Conservation (phyloP, 1,140 invertebrate genomes). For the Agrilus planipennis region DNA sequence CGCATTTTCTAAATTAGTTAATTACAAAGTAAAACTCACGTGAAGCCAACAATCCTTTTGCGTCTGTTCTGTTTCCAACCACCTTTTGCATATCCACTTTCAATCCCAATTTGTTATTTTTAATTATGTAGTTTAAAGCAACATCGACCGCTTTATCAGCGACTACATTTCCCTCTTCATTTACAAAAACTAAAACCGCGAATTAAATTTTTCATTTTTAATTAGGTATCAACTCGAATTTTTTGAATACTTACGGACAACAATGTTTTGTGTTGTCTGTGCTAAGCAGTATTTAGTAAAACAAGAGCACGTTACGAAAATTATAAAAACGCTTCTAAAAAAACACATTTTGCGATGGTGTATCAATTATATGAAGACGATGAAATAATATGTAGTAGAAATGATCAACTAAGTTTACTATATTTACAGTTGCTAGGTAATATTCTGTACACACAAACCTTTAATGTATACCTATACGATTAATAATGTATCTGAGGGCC, state of each 20-base stretch:
- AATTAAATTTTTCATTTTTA: neutral
- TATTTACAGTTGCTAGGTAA: too few relatives aligned
- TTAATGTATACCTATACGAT: too few relatives aligned
- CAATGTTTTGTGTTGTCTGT: slow-evolving; percentile 47
- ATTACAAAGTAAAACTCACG: slow-evolving; percentile 35
- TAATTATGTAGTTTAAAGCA: slow-evolving; percentile 51
- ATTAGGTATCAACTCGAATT: neutral
- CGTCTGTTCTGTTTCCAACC: slow-evolving; percentile 53
- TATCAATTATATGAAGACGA: too few relatives aligned
- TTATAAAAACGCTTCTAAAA: too few relatives aligned
- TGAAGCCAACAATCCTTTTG: slow-evolving; percentile 50
- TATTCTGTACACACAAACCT: too few relatives aligned
- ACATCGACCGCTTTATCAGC: slow-evolving; percentile 55
- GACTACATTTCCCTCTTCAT: slow-evolving; percentile 56
- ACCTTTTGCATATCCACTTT: slow-evolving; percentile 48
- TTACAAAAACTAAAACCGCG: slow-evolving; percentile 55
- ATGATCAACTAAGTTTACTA: too few relatives aligned
- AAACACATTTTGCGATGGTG: too few relatives aligned
- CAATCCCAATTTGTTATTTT: slow-evolving; percentile 50
- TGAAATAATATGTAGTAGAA: too few relatives aligned
- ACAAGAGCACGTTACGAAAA: too few relatives aligned
- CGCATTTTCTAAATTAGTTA: neutral
- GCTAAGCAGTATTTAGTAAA: too few relatives aligned
- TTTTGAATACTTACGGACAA: slow-evolving; percentile 43
- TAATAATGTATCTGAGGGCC: too few relatives aligned